These are phyloP conservation scores for Dolomedes plantarius DNA, from an alignment of 2,888 invertebrate species.

Conservation along the genomic window DNA sequence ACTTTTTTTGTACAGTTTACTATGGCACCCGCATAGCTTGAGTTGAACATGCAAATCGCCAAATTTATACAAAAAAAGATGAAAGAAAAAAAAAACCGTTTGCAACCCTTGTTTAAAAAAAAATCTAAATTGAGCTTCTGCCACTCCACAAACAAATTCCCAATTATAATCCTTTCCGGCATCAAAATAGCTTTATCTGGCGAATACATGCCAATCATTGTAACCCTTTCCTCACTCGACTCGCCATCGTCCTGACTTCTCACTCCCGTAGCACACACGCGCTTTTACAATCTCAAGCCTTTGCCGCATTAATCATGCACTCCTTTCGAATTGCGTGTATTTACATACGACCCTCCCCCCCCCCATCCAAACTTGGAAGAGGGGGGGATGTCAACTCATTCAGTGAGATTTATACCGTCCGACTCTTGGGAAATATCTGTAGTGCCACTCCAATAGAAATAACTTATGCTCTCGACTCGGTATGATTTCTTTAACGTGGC, in stretches of 20 bases:
- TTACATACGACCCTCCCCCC: neutral
- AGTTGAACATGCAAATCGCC: no score
- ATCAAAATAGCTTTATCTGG: no score
- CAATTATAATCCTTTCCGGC: no score
- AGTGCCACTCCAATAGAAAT: neutral
- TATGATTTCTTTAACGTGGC: no score
- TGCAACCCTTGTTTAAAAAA: no score
- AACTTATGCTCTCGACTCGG: neutral
- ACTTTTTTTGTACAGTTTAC: no score
- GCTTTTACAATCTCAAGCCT: neutral
- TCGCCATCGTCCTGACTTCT: neutral
- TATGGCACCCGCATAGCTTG: no score
- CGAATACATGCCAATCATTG: neutral
- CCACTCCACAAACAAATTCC: no score
- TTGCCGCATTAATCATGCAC: constrained; percentile 1
- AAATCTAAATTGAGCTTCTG: no score
- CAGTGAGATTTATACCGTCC: neutral
- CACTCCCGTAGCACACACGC: neutral
- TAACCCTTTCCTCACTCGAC: neutral
- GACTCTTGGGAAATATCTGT: constrained; percentile 3
- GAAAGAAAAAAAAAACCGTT: no score
- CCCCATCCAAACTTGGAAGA: neutral
- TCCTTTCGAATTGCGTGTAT: neutral
- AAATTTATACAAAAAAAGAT: no score
- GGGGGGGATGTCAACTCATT: constrained; percentile 12